These are phyloP conservation scores for Pogona vitticeps DNA, from an alignment of 2,113 vertebrate genomes.

Conservation along the genomic window DNA sequence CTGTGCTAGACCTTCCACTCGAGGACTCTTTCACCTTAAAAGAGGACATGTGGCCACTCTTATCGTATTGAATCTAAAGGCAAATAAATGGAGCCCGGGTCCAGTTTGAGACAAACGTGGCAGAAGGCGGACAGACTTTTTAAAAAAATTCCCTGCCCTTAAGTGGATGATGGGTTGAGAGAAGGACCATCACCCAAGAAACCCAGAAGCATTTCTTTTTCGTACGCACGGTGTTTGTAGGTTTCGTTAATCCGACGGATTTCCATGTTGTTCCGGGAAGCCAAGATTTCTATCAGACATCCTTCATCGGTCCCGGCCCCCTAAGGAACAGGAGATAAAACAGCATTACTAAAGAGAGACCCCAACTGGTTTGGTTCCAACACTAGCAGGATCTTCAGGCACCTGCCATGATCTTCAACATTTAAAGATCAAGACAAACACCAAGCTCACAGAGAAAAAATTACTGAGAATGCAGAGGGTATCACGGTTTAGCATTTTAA, in stretches of 20 bases:
- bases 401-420: neutral
- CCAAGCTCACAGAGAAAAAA: neutral
- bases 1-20: too few relatives aligned
- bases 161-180: neutral
- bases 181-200: neutral
- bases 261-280: slow-evolving; percentile 85
- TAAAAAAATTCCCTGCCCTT: neutral
- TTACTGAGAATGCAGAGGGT: neutral
- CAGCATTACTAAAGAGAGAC: neutral
- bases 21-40: too few relatives aligned
- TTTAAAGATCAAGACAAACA: neutral
- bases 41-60: too few relatives aligned
- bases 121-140: too few relatives aligned
- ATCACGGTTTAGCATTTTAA: too few relatives aligned
- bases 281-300: slow-evolving; percentile 92
- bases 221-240: slow-evolving; percentile 82
- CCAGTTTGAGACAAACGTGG: too few relatives aligned
- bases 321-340: slow-evolving; percentile 62
- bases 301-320: slow-evolving; percentile 96
- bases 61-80: too few relatives aligned
- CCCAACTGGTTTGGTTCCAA: too few relatives aligned
- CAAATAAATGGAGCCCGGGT: too few relatives aligned
- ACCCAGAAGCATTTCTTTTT: neutral
- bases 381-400: neutral
- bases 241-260: slow-evolving; percentile 77